Percentiles rank a stretch among this genome's conserved stretches.
Evolutionary conservation across 2,797 vertebrate genomes (phyloP).

Genomic region (Catostomus latipinnis): DNA sequence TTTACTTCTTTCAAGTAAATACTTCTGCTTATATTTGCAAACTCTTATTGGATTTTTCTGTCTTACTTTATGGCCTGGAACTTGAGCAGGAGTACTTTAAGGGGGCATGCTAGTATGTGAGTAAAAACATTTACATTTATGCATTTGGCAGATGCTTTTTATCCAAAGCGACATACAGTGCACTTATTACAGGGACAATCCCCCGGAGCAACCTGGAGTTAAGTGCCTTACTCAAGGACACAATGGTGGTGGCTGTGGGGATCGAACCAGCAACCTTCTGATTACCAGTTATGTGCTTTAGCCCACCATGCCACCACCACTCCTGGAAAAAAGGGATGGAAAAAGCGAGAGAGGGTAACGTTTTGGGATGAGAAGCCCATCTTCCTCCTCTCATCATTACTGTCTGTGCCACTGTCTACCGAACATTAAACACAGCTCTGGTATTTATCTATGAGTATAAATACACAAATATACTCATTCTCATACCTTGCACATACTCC

Average conservation of each 20-base stretch:
- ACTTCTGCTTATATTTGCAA: background rate
- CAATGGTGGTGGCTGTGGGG: no score
- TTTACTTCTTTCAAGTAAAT: no score
- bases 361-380: slow-evolving; percentile 30
- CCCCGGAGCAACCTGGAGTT: no score
- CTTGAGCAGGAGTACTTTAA: slow-evolving; percentile 36
- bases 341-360: slow-evolving; percentile 36
- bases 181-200: no score
- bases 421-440: slow-evolving; percentile 30
- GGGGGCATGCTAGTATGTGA: background rate
- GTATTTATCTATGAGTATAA: slow-evolving; percentile 32
- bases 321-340: background rate
- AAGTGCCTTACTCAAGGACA: no score
- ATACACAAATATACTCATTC: slow-evolving; percentile 33
- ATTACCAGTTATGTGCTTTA: no score
- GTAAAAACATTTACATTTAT: background rate
- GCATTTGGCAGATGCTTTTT: no score
- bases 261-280: no score
- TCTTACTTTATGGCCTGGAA: slow-evolving; percentile 20
- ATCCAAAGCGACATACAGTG: no score
- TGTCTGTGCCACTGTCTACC: slow-evolving; percentile 1
- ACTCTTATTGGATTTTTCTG: slow-evolving; percentile 45
- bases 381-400: slow-evolving; percentile 50
- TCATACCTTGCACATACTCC: slow-evolving; percentile 42
- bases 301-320: no score